Evolutionary conservation across 2,797 vertebrate species (phyloP), one percentile per base, ranked within the genome.

Genomic region (Erpetoichthys calabaricus): DNA sequence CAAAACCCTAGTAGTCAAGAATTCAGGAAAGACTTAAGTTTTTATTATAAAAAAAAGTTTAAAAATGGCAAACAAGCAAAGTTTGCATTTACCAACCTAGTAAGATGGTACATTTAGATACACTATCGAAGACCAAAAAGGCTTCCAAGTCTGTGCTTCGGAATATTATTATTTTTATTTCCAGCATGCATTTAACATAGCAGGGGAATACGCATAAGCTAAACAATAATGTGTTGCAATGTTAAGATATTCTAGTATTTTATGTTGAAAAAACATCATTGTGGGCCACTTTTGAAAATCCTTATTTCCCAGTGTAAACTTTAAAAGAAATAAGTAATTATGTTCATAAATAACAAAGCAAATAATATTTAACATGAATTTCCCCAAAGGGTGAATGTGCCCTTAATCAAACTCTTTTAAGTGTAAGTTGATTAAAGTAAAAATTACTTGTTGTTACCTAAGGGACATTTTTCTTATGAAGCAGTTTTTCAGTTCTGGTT

Each of bases 391-490:
- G 83, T 68, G 69, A 69, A 70, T 73, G 72, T 75, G 75, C 80
- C 77, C 73, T 85, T 88, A 86, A 91, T 91, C 86, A 91, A 81
- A 86, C 83, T 84, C 79, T 84, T 87, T 85, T 78, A 89, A 88
- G 82, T 86, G 78, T 82, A 84, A 86, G 80, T 88, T 92, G 86
- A 94, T 93, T 89, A 89, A 91, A 88, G 83, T 73, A 89, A 89
- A 89, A 91, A 91, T 85, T 81, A 89, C 84, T 80, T 84, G 80
- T 80, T 85, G 85, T 86, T 87, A 86, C 88, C 87, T 86, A 76
- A 80, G 86, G 88, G 89, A 89, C 79, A 76, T 83, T 82, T 89
- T 85, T 82, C 78, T 82, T 83, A 80, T 76, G 73, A 75, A 84
- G 74, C 77, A 81, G 75, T 72, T 82, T 88, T 88, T 87, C 82